Percentiles rank a stretch among this genome's conserved stretches.
Evolutionary conservation across 2,888 invertebrate genomes (phyloP).

Genomic region (Tupiocoris notatus): DNA sequence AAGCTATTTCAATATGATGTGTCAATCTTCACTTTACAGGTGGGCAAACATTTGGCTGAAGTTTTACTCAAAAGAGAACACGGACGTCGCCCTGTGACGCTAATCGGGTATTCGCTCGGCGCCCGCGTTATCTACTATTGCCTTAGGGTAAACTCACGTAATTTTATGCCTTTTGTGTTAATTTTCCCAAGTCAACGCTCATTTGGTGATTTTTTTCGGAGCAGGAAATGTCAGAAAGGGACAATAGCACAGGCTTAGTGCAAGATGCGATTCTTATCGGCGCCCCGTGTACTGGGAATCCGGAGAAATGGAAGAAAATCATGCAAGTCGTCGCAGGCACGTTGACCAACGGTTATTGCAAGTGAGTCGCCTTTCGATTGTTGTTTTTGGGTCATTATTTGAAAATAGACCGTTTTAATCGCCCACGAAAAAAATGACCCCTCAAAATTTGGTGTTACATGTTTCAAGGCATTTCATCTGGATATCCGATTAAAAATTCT

Average conservation of each 20-base stretch:
- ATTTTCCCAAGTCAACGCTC: no score
- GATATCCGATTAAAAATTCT: no score
- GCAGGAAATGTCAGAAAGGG: conserved; percentile 57
- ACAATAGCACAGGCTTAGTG: conserved; percentile 61
- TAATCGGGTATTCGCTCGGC: conserved; percentile 67
- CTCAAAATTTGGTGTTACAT: background rate
- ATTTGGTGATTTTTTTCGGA: no score
- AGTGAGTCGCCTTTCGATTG: conserved; percentile 52
- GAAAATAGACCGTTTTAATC: no score
- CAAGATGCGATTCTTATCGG: conserved; percentile 66
- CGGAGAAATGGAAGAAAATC: conserved; percentile 59
- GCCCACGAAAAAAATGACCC: background rate
- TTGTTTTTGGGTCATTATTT: no score
- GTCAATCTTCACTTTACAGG: no score
- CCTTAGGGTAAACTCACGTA: conserved; percentile 53
- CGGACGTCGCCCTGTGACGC: conserved; percentile 64
- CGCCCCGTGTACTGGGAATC: conserved; percentile 62
- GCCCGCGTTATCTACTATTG: conserved; percentile 67
- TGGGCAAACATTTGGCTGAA: conserved; percentile 64
- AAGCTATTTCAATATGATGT: no score
- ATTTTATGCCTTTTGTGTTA: no score
- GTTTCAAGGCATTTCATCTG: no score
- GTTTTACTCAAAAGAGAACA: conserved; percentile 62
- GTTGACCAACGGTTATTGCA: conserved; percentile 66
- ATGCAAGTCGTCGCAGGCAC: conserved; percentile 62